These are phyloP conservation scores for Lipotes vexillifer DNA, from an alignment of 2,113 vertebrate species.

Conservation along the genomic window DNA sequence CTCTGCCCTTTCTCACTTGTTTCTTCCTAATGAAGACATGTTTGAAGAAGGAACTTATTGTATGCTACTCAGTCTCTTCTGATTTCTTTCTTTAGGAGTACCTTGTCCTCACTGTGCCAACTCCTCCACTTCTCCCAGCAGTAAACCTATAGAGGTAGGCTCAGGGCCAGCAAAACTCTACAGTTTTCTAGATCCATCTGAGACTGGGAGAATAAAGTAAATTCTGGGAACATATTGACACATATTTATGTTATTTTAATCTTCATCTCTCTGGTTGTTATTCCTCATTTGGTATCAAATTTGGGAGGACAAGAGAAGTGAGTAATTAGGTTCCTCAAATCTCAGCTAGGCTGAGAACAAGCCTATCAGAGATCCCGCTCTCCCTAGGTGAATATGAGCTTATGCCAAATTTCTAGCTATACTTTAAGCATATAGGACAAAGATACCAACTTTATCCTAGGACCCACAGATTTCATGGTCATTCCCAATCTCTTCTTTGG, in stretches of 20 bases:
- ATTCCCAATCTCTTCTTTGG: background rate
- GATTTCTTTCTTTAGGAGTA: background rate
- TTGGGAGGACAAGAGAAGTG: background rate
- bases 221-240: background rate
- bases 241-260: background rate
- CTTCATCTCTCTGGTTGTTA: background rate
- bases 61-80: background rate
- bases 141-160: rapidly evolving
- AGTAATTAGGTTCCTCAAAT: background rate
- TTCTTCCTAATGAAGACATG: background rate
- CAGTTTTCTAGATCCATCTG: background rate
- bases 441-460: background rate
- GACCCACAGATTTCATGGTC: background rate
- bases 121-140: background rate
- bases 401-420: background rate
- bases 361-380: background rate
- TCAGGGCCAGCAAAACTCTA: background rate
- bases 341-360: background rate
- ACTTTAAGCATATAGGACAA: background rate
- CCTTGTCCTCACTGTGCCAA: background rate
- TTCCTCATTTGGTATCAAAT: background rate
- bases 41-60: background rate
- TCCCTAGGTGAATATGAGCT: background rate
- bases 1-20: background rate
- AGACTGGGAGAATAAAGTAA: background rate